Evolutionary conservation across 2,888 invertebrate species (phyloP).

Genomic region (Sericinus montela): DNA sequence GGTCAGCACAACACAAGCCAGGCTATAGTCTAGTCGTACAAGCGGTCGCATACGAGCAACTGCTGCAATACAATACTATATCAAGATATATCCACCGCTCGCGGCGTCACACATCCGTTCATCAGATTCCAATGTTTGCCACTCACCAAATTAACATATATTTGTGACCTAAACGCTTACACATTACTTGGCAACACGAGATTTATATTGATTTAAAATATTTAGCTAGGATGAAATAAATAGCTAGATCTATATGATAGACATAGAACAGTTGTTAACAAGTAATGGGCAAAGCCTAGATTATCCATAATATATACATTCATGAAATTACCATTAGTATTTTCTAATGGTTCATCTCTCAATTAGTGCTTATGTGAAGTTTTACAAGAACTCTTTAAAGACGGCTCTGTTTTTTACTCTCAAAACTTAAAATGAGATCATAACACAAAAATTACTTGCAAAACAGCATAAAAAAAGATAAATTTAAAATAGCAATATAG

Average conservation of each 20-base stretch:
- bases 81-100: constrained; percentile 7
- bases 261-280: no score
- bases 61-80: constrained; percentile 18
- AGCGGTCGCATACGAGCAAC: constrained; percentile 2
- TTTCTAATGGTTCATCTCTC: no score
- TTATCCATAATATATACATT: not conserved
- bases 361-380: no score
- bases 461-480: no score
- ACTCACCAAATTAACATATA: not conserved
- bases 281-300: not conserved
- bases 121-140: constrained; percentile 15
- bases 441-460: no score
- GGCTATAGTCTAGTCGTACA: constrained; percentile 7
- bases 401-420: no score
- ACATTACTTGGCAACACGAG: not conserved
- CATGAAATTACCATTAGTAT: no score
- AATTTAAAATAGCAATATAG: no score
- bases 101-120: constrained; percentile 9
- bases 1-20: constrained; percentile 7
- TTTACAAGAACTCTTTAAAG: no score
- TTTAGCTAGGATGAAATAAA: no score
- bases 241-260: no score
- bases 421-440: no score
- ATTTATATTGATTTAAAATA: not conserved
- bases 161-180: not conserved